A percentile compares a stretch with the other conserved stretches of the same genome.
Evolutionary conservation across 2,888 invertebrate species (phyloP).

Genomic region (Drosophila maculinotata): DNA sequence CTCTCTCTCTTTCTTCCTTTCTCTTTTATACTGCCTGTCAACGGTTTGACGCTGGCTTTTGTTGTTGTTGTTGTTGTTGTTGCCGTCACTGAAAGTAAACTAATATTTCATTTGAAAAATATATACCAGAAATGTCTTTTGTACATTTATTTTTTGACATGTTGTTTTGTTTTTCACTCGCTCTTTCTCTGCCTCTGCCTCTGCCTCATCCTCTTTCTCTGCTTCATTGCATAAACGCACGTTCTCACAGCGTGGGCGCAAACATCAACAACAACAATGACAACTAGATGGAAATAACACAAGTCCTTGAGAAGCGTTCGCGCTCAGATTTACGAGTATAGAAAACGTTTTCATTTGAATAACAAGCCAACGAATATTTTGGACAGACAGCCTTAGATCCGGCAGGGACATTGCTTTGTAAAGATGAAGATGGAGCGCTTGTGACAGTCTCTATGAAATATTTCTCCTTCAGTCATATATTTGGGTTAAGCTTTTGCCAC

Average conservation of each 20-base stretch:
- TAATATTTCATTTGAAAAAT: constrained; percentile 80
- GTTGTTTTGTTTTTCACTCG: constrained; percentile 75
- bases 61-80: constrained; percentile 29
- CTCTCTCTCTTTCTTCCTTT: not conserved
- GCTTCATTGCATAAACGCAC: constrained; percentile 70
- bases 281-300: constrained; percentile 1
- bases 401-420: constrained; percentile 40
- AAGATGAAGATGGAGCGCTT: constrained; percentile 42
- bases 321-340: constrained; percentile 61
- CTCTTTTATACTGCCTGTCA: constrained; percentile 50
- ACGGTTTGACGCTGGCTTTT: constrained; percentile 67
- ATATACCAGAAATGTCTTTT: constrained; percentile 78
- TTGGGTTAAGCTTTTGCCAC: constrained; percentile 32
- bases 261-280: constrained; percentile 25
- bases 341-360: constrained; percentile 75
- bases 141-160: constrained; percentile 79
- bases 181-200: constrained; percentile 2
- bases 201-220: constrained; percentile 14
- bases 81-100: constrained; percentile 72
- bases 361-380: constrained; percentile 59
- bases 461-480: constrained; percentile 36
- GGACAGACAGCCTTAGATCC: constrained; percentile 51
- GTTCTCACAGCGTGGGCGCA: constrained; percentile 32
- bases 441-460: constrained; percentile 55
- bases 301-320: constrained; percentile 68